A percentile compares a stretch with the other conserved stretches of the same genome.
Conservation (phyloP, 2,797 vertebrate genomes). For the Epinephelus malabaricus region DNA sequence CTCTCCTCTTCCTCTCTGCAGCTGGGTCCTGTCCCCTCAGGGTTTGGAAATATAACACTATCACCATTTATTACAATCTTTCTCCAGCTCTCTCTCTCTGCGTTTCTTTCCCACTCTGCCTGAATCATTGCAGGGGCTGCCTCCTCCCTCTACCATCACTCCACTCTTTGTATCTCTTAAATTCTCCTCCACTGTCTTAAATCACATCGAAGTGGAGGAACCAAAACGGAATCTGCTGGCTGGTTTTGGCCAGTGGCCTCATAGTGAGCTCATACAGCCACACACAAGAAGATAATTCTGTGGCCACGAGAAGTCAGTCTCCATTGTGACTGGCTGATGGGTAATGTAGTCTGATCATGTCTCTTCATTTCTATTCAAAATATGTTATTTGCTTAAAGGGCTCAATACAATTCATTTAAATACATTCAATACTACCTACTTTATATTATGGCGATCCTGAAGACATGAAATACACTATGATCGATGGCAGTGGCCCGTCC, state of each 20-base stretch:
- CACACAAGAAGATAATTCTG: neutral
- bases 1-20: constrained; percentile 43
- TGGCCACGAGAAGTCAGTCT: neutral
- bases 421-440: no score
- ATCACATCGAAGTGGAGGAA: constrained; percentile 24
- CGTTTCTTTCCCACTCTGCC: neutral
- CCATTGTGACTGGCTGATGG: no score
- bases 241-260: neutral
- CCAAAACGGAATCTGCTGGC: neutral
- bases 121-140: constrained; percentile 12
- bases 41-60: constrained; percentile 58
- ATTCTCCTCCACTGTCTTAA: constrained; percentile 16
- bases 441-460: no score
- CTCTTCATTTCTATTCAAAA: no score
- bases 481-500: no score
- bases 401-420: no score
- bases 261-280: neutral
- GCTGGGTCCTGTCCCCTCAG: constrained; percentile 56
- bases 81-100: neutral
- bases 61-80: constrained; percentile 58
- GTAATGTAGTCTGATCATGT: no score
- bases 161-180: constrained; percentile 7
- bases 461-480: no score
- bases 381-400: no score
- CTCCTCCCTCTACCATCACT: neutral